Evolutionary conservation across 2,888 invertebrate species (phyloP).

Genomic region (Boloria selene): DNA sequence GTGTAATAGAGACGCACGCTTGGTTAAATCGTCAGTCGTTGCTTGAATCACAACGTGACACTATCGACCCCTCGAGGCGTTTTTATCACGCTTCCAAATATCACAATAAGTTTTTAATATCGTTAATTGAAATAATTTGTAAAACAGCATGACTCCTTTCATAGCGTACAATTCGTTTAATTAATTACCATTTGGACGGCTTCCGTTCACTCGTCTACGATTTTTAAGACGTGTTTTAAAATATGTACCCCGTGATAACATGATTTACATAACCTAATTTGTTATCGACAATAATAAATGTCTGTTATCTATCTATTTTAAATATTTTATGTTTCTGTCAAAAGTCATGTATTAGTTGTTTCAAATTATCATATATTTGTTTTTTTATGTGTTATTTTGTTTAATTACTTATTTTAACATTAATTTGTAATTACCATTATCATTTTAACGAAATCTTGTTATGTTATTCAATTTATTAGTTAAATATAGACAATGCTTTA

Average conservation of each 20-base stretch:
- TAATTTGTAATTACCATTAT: constrained; percentile 1
- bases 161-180: constrained; percentile 81
- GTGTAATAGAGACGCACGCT: constrained; percentile 73
- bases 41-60: constrained; percentile 25
- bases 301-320: constrained; percentile 14
- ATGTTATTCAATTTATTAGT: neutral
- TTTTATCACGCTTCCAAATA: constrained; percentile 70
- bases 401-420: constrained; percentile 4
- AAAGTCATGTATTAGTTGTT: constrained; percentile 15
- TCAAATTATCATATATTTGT: constrained; percentile 13
- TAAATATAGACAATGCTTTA: too few species aligned
- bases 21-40: constrained; percentile 42
- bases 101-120: constrained; percentile 79
- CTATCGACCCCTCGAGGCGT: constrained; percentile 38
- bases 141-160: constrained; percentile 82
- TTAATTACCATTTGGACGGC: constrained; percentile 79
- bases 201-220: constrained; percentile 72
- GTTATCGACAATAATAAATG: constrained; percentile 11
- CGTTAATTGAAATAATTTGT: constrained; percentile 83
- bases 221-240: constrained; percentile 39
- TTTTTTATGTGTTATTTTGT: constrained; percentile 18
- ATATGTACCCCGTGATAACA: constrained; percentile 12
- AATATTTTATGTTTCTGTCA: constrained; percentile 20
- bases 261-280: constrained; percentile 23
- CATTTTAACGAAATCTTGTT: neutral